Evolutionary conservation across 2,797 vertebrate genomes (phyloP), one percentile per base, ranked within the genome.

Genomic region (Scolopax rusticola): DNA sequence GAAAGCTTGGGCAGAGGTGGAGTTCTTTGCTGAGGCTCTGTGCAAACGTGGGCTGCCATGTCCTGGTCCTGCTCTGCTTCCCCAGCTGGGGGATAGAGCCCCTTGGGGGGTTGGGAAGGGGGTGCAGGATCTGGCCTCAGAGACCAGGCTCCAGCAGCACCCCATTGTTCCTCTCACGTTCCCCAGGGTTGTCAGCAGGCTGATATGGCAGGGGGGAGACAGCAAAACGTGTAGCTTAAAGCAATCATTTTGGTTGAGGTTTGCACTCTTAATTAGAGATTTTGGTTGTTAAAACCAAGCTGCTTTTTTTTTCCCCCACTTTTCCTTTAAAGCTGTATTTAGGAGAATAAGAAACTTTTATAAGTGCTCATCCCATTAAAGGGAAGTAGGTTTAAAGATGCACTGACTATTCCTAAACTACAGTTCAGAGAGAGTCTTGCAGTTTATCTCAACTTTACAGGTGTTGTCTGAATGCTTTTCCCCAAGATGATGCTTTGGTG

Each of bases 141-240:
- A n/a, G 38, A 74, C 4, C 5, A 6, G 51, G 23, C 7, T 51
- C 32, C 8, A 2, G 24, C 27, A 60, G 47, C 54, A 54, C 6
- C 30, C 32, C 17, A 1, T 4, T 24, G 14, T 60, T 1, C 0
- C 7, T 69, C 15, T 54, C 0, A 1, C 1, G 4, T 7, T 73
- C 23, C 25, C 14, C 1, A 1, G 15, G 8, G 17, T 10, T 30
- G 21, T 43, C 17, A 5, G 32, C 15, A 17, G 36, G 20, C 68
- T 51, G 28, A 64, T 86, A 40, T 1, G 27, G 10, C 30, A 13
- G 14, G 18, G 15, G 6, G 11, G 15, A 74, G 30, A 28, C 0
- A n/a, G 9, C 32, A 18, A 57, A 63, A 40, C 0, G 0, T 10
- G 7, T 15, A 27, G 1, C 10, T 36, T n/a, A 3, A 78, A 19